These are phyloP conservation scores for Acleris emargana DNA, from an alignment of 2,888 invertebrate species.

Conservation along the genomic window DNA sequence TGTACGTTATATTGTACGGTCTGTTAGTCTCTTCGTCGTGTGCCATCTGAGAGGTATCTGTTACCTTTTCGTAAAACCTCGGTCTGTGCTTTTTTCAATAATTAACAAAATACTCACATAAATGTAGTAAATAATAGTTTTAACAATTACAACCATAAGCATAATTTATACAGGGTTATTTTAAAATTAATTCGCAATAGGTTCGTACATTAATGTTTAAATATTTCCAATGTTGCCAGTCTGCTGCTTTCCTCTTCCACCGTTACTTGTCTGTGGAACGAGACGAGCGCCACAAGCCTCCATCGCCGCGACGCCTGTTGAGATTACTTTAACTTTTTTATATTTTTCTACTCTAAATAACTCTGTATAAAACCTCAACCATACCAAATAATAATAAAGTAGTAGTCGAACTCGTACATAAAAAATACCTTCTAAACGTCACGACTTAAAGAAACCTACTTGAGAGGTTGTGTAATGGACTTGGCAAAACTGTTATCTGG, in stretches of 20 bases:
- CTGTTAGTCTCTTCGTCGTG: slow-evolving; percentile 71
- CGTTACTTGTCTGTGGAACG: slow-evolving; percentile 1
- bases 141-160: slow-evolving; percentile 74
- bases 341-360: slow-evolving; percentile 59
- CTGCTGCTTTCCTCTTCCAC: slow-evolving; percentile 1
- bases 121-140: slow-evolving; percentile 70
- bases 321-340: slow-evolving; percentile 39
- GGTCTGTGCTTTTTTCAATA: slow-evolving; percentile 73
- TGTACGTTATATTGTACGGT: slow-evolving; percentile 69
- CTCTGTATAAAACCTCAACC: slow-evolving; percentile 81
- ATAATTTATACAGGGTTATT: slow-evolving; percentile 84
- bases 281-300: neutral
- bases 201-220: slow-evolving; percentile 37
- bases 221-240: slow-evolving; percentile 38
- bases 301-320: slow-evolving; percentile 7
- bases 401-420: slow-evolving; percentile 36
- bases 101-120: slow-evolving; percentile 77
- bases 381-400: slow-evolving; percentile 70
- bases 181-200: slow-evolving; percentile 60
- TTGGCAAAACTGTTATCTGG: slow-evolving; percentile 39
- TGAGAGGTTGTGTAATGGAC: slow-evolving; percentile 45
- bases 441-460: slow-evolving; percentile 43
- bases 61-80: slow-evolving; percentile 76
- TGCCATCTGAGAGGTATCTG: slow-evolving; percentile 75
- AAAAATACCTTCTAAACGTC: slow-evolving; percentile 21